Conservation (phyloP, 2,113 vertebrate genomes). For the Paramormyrops kingsleyae region DNA sequence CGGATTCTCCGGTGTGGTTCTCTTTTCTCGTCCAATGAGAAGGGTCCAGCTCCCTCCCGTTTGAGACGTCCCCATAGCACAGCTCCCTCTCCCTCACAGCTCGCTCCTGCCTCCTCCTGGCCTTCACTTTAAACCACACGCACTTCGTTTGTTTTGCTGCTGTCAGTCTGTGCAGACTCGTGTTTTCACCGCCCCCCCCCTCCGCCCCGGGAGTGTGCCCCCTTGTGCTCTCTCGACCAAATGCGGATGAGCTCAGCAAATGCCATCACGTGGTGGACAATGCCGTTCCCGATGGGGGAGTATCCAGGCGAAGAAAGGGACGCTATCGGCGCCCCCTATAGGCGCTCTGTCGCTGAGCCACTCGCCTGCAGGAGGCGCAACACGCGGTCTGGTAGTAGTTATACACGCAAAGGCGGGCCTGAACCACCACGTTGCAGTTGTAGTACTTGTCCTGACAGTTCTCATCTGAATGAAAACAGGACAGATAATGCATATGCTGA, state of each 20-base stretch:
- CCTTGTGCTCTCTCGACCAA: neutral
- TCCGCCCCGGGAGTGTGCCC: neutral
- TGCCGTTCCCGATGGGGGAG: neutral
- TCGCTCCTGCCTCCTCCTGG: neutral
- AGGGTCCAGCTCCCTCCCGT: neutral
- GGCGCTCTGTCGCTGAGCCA: conserved; percentile 59
- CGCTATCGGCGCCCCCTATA: conserved; percentile 73
- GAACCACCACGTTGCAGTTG: conserved; percentile 95
- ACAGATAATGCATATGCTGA: neutral
- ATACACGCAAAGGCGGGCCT: conserved; percentile 92
- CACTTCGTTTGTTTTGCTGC: conserved; percentile 18
- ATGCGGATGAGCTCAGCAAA: neutral
- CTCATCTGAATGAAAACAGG: conserved; percentile 65
- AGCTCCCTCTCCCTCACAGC: neutral
- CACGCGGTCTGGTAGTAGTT: conserved; percentile 87
- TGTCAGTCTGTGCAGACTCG: neutral
- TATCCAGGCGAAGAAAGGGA: neutral
- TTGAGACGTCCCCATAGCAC: neutral
- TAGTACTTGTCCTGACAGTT: conserved; percentile 90
- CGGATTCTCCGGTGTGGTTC: neutral
- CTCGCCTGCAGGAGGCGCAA: conserved; percentile 78
- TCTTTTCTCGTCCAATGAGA: neutral
- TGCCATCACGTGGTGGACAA: conserved; percentile 14
- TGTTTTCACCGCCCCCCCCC: conserved; percentile 7
- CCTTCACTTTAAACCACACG: conserved; percentile 23